Evolutionary conservation across 2,113 vertebrate species (phyloP).

Genomic region (Stigmatopora argus): DNA sequence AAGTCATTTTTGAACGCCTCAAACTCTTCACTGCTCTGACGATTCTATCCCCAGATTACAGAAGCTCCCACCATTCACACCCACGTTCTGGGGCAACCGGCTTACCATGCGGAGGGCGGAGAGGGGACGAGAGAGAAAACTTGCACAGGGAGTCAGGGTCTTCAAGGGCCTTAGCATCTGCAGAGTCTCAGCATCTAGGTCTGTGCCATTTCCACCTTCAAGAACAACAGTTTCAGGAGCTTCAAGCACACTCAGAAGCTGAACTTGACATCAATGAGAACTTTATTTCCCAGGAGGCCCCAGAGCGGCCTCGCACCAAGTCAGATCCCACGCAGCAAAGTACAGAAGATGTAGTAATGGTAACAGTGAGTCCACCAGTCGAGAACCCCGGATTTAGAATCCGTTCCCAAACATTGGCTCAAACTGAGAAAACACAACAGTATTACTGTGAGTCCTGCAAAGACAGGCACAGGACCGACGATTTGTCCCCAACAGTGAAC

Average conservation of each 20-base stretch:
- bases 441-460: slow-evolving; percentile 94
- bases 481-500: slow-evolving; percentile 33
- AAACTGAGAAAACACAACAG: slow-evolving; percentile 70
- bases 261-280: slow-evolving; percentile 90
- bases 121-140: slow-evolving; percentile 79
- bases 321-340: slow-evolving; percentile 90
- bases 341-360: slow-evolving; percentile 73
- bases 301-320: slow-evolving; percentile 86
- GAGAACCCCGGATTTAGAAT: slow-evolving; percentile 75
- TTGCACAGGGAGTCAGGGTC: slow-evolving; percentile 72
- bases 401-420: slow-evolving; percentile 82
- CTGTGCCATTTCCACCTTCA: slow-evolving; percentile 93
- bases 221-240: slow-evolving; percentile 83
- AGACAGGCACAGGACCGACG: slow-evolving; percentile 77
- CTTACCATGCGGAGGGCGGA: slow-evolving; percentile 78
- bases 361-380: slow-evolving; percentile 57
- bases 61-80: slow-evolving; percentile 81
- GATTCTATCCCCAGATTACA: slow-evolving; percentile 89
- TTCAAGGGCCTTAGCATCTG: slow-evolving; percentile 65
- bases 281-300: slow-evolving; percentile 80
- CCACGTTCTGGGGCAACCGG: slow-evolving; percentile 70
- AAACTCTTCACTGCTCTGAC: slow-evolving; percentile 76
- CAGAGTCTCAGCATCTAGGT: slow-evolving; percentile 86
- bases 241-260: slow-evolving; percentile 64
- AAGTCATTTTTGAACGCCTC: slow-evolving; percentile 57